Evolutionary conservation across 2,797 vertebrate species (phyloP), one percentile per base, ranked within the genome.

Genomic region (Lacerta bilineata): DNA sequence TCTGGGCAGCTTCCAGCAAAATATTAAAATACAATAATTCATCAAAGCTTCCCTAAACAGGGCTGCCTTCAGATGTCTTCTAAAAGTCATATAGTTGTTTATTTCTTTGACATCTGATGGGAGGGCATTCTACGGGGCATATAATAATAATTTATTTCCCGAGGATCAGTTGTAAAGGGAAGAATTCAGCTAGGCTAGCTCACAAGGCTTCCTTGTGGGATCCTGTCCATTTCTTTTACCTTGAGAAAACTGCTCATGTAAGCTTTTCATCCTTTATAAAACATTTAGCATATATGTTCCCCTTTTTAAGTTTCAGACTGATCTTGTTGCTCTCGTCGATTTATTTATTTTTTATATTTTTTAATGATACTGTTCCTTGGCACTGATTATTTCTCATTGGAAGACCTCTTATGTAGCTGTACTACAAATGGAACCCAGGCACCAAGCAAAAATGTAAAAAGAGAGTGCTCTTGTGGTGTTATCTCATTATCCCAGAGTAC

Each of bases 401-500:
- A 75, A 88, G 85, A 71, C 91, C 81, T 74, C 71, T 88, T 85
- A 64, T 91, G 80, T 64, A 64, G 61, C 61, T 23, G 61, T 18
- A 2, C 61, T 64, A 64, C 18, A 64, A 23, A 23, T 64, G 61
- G 61, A 64, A 64, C 61, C 61, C 61, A 77, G 88, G 92, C 85
- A 88, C 71, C 81, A 4, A 88, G 68, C 66, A 11, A 25, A 74
- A 78, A 68, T 90, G 95, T 96, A 96, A 43, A 84, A 91, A 87
- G 43, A 43, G 82, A 83, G 83, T 83, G 59, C 88, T 91, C 88
- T 80, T 86, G 43, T 84, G 87, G 18, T 74, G 90, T 95, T 96
- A 95, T 96, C 96, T 95, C 91, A 79, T 91, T 88, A 93, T 93
- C 66, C 71, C 93, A 96, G 94, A 92, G 83, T 69, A 66, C 0